These are phyloP conservation scores for Clistopyga incitator DNA, from an alignment of 2,888 invertebrate species.

Conservation along the genomic window DNA sequence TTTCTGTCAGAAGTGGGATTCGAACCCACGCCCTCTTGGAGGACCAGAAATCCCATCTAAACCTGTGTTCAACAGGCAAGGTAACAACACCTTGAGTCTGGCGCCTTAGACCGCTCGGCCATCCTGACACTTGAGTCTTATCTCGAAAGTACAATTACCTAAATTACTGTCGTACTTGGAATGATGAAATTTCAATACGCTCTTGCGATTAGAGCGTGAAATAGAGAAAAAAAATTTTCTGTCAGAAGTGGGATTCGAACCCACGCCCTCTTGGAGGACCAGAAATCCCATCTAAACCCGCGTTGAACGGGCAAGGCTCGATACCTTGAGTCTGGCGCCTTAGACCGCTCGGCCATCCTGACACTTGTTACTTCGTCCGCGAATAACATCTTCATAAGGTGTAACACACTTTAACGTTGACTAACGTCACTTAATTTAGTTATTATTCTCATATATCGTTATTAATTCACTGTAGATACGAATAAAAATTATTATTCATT, in stretches of 20 bases:
- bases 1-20: slow-evolving; percentile 87
- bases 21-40: slow-evolving; percentile 88
- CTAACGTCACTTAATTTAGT: background rate
- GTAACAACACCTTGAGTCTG: slow-evolving; percentile 86
- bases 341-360: slow-evolving; percentile 88
- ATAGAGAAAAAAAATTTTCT: slow-evolving; percentile 79
- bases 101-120: slow-evolving; percentile 88
- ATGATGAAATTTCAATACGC: no score
- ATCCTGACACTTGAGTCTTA: slow-evolving; percentile 84
- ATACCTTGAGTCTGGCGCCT: slow-evolving; percentile 88
- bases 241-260: slow-evolving; percentile 88
- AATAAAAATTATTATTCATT: background rate
- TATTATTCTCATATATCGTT: background rate
- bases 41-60: slow-evolving; percentile 83
- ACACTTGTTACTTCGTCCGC: slow-evolving; percentile 75
- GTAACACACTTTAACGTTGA: background rate
- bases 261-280: slow-evolving; percentile 87
- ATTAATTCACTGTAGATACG: background rate
- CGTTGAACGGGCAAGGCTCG: slow-evolving; percentile 58
- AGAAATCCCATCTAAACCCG: slow-evolving; percentile 77
- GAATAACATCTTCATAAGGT: background rate
- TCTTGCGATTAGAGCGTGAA: background rate
- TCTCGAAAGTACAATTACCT: background rate
- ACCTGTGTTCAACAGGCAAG: slow-evolving; percentile 63
- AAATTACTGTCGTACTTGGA: slow-evolving; percentile 50